Conservation (phyloP, 2,797 vertebrate genomes). For the Peromyscus aztecus region DNA sequence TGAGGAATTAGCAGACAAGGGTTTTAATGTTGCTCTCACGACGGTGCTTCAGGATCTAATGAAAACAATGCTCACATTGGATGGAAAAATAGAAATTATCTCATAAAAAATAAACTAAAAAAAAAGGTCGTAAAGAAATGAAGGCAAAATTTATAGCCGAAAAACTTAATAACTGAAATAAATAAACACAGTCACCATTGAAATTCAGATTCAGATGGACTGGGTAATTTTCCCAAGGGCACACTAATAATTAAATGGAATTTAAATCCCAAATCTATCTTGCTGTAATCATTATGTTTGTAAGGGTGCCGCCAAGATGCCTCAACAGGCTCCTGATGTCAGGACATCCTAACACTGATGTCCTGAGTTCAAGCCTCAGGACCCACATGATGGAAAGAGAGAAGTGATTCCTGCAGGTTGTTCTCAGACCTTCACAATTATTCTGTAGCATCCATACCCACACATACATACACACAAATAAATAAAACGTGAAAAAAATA, state of each 20-base stretch:
- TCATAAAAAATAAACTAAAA: background rate
- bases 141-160: conserved; percentile 42
- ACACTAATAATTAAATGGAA: conserved; percentile 13
- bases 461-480: background rate
- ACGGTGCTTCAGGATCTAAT: background rate
- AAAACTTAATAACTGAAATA: background rate
- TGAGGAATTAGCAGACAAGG: background rate
- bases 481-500: background rate
- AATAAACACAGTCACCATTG: background rate
- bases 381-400: background rate
- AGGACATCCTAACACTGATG: background rate
- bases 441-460: too few species aligned
- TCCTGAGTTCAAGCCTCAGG: background rate
- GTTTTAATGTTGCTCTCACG: background rate
- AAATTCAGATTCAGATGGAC: conserved; percentile 15
- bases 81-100: background rate
- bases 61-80: background rate
- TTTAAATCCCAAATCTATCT: conserved; percentile 34
- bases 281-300: conserved; percentile 19
- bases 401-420: background rate
- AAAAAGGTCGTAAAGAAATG: background rate
- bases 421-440: background rate
- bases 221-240: conserved; percentile 42
- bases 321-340: background rate
- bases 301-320: background rate